Conservation (phyloP, 2,888 invertebrate species). For the Mamestra brassicae region DNA sequence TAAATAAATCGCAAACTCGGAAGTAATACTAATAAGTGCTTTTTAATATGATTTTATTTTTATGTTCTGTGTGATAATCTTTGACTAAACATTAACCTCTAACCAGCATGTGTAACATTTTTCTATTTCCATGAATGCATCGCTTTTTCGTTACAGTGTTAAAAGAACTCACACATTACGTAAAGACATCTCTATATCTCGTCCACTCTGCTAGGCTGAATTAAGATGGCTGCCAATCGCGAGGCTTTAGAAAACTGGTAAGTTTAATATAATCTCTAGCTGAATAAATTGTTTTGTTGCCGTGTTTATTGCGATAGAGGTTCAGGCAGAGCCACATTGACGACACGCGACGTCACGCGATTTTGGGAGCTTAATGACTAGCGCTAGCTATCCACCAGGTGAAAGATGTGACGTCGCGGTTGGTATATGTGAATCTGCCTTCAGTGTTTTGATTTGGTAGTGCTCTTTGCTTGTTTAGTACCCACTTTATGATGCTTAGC, state of each 20-base stretch:
- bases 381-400: not conserved
- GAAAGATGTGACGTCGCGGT: slow-evolving; percentile 16
- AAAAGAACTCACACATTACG: slow-evolving; percentile 60
- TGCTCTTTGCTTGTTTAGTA: slow-evolving; percentile 34
- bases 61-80: slow-evolving; percentile 57
- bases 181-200: slow-evolving; percentile 59
- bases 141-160: slow-evolving; percentile 63
- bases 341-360: slow-evolving; percentile 15
- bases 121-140: slow-evolving; percentile 64
- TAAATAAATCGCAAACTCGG: slow-evolving; percentile 19
- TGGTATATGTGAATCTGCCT: slow-evolving; percentile 32
- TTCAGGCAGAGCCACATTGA: slow-evolving; percentile 26
- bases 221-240: slow-evolving; percentile 59
- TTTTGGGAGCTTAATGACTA: not conserved
- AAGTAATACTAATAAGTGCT: slow-evolving; percentile 53
- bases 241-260: slow-evolving; percentile 61
- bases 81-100: slow-evolving; percentile 48
- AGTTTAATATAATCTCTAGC: slow-evolving; percentile 54
- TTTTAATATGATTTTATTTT: slow-evolving; percentile 44
- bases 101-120: slow-evolving; percentile 58
- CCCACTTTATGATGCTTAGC: slow-evolving; percentile 1
- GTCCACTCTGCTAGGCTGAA: slow-evolving; percentile 54
- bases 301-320: slow-evolving; percentile 38
- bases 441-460: slow-evolving; percentile 38
- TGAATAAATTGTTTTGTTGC: slow-evolving; percentile 55